These are phyloP conservation scores for Poecile montanus DNA, from an alignment of 2,797 vertebrate species.

Conservation along the genomic window DNA sequence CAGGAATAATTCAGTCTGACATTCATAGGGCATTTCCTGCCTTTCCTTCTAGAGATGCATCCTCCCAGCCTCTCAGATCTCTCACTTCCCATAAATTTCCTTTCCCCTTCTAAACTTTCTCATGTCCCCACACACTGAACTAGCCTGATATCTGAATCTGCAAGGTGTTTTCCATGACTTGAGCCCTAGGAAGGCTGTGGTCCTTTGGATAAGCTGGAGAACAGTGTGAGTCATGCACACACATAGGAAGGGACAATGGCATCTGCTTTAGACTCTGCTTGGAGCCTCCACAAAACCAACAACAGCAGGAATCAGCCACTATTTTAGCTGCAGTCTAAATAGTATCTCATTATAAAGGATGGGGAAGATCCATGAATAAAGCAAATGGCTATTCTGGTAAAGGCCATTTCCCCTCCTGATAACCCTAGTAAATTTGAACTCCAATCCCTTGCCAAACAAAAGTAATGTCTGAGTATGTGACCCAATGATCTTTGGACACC, in stretches of 20 bases:
- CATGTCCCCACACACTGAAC: background rate
- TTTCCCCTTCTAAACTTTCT: background rate
- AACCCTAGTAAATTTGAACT: background rate
- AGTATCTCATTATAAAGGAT: background rate
- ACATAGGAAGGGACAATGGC: background rate
- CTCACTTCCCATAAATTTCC: slow-evolving; percentile 1
- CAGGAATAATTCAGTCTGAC: slow-evolving; percentile 58
- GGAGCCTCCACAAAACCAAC: background rate
- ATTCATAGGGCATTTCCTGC: slow-evolving; percentile 57
- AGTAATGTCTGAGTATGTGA: background rate
- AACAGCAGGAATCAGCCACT: background rate
- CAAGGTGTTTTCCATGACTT: background rate
- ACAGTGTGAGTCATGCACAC: background rate
- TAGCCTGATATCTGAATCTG: background rate
- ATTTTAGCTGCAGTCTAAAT: background rate
- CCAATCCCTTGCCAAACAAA: background rate
- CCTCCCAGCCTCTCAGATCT: slow-evolving; percentile 8
- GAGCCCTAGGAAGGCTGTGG: background rate
- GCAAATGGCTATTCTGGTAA: background rate
- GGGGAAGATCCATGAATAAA: slow-evolving; percentile 4
- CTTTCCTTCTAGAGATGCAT: slow-evolving; percentile 7
- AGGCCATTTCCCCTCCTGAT: background rate
- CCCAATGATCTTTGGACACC: background rate
- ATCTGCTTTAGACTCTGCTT: background rate
- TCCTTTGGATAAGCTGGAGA: background rate